Conservation (phyloP, 2,888 invertebrate genomes). For the Brassicogethes aeneus region DNA sequence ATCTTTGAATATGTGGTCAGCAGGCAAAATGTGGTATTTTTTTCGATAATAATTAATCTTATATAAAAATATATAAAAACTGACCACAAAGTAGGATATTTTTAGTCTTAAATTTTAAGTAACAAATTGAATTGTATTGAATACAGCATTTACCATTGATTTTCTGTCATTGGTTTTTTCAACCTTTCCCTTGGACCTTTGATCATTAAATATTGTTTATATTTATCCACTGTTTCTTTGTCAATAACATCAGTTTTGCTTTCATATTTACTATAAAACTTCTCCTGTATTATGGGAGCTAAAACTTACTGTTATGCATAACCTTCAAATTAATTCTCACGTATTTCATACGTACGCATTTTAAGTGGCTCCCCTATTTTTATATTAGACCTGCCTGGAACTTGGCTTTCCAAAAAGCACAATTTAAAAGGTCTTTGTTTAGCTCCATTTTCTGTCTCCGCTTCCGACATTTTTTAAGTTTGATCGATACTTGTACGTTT, state of each 20-base stretch:
- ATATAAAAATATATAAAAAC: too few relatives aligned
- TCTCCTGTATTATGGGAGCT: constrained; percentile 32
- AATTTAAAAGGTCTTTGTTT: constrained; percentile 29
- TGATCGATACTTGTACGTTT: constrained; percentile 22
- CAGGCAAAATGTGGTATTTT: too few relatives aligned
- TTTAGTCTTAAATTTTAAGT: too few relatives aligned
- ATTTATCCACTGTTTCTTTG: constrained; percentile 23
- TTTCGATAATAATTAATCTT: too few relatives aligned
- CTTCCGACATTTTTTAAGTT: too few relatives aligned
- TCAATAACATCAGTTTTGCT: constrained; percentile 14
- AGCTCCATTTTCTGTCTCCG: not conserved
- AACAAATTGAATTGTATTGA: too few relatives aligned
- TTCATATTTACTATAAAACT: constrained; percentile 29
- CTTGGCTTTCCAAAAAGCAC: constrained; percentile 28
- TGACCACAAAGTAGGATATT: too few relatives aligned
- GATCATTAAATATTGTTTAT: constrained; percentile 28
- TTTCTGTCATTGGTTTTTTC: constrained; percentile 33
- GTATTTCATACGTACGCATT: constrained; percentile 16
- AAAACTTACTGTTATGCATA: too few relatives aligned
- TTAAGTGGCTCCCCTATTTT: constrained; percentile 22
- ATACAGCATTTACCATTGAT: constrained; percentile 38
- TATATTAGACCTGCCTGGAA: constrained; percentile 25
- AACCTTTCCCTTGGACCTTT: constrained; percentile 31
- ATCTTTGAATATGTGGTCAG: too few relatives aligned
- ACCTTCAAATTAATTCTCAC: constrained; percentile 4